phyloP scores from a whole-genome alignment of 1,140 invertebrate genomes.

The Phymastichus coffea region DNA sequence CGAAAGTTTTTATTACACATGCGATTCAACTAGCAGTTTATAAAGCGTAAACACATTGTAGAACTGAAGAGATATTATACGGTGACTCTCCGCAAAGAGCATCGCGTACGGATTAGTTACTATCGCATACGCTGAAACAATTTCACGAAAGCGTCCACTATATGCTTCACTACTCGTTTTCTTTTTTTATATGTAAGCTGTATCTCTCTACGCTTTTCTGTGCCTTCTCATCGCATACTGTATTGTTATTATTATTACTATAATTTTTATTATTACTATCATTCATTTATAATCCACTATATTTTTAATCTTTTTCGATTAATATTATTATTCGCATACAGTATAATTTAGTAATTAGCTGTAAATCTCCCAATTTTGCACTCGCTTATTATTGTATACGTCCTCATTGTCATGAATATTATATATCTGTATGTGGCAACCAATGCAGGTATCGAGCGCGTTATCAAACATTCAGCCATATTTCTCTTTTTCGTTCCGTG shows the following conservation, averaged over 20 bases:
- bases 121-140: conserved; percentile 37
- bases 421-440: conserved; percentile 7
- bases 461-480: conserved; percentile 4
- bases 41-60: too few relatives aligned
- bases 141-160: conserved; percentile 24
- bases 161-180: conserved; percentile 25
- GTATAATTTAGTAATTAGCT: too few relatives aligned
- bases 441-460: neutral
- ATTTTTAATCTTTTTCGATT: too few relatives aligned
- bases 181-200: too few relatives aligned
- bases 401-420: neutral
- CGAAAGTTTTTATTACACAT: too few relatives aligned
- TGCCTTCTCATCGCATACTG: conserved; percentile 21
- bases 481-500: neutral
- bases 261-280: neutral
- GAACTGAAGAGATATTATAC: conserved; percentile 13
- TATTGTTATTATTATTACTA: conserved; percentile 28
- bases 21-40: too few relatives aligned
- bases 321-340: too few relatives aligned
- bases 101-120: conserved; percentile 37
- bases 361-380: too few relatives aligned
- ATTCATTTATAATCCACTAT: too few relatives aligned
- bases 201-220: conserved; percentile 12
- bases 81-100: conserved; percentile 33
- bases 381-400: neutral